A percentile compares a stretch with the other conserved stretches of the same genome.
Conservation (phyloP, 1,140 invertebrate species). For the Nasonia vitripennis region DNA sequence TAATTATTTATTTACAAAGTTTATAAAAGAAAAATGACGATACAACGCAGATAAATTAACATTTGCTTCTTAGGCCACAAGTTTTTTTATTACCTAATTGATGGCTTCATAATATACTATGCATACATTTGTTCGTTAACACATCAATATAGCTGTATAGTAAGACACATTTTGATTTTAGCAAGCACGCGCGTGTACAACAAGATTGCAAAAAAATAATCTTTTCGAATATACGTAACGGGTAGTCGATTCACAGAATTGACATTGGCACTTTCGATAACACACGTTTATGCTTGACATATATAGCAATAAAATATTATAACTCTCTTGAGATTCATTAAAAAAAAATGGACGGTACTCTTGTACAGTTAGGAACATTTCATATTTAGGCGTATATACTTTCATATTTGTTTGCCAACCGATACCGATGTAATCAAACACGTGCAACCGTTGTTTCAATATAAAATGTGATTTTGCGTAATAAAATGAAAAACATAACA, state of each 20-base stretch:
- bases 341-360: conserved; percentile 15
- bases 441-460: not conserved
- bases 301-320: not conserved
- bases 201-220: not conserved
- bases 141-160: not conserved
- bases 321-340: not conserved
- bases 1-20: not conserved
- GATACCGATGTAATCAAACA: not conserved
- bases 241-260: conserved; percentile 28
- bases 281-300: not conserved
- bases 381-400: not conserved
- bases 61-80: not conserved
- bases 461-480: not conserved
- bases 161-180: not conserved
- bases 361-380: conserved; percentile 2
- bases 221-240: not conserved
- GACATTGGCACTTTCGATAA: conserved; percentile 22
- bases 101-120: not conserved
- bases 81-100: not conserved
- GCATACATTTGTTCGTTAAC: not conserved
- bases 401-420: not conserved
- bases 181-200: not conserved
- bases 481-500: not conserved
- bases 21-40: not conserved
- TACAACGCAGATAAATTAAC: not conserved